A percentile compares a stretch with the other conserved stretches of the same genome.
Conservation (phyloP, 2,888 invertebrate species). For the Cephus pulcher region DNA sequence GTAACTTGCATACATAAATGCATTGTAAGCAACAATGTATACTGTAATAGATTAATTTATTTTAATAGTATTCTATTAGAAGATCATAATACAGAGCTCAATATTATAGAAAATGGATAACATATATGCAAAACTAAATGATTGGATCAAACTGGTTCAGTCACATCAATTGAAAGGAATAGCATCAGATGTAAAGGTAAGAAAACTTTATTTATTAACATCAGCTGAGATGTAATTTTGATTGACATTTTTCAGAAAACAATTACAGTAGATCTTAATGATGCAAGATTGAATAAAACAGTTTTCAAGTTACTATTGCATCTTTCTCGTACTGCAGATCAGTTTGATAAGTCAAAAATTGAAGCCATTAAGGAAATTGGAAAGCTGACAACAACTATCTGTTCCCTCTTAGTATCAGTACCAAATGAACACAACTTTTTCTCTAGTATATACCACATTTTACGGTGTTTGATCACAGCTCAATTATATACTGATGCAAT, state of each 20-base stretch:
- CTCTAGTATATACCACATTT: slow-evolving; percentile 50
- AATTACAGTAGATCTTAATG: background rate
- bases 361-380: slow-evolving; percentile 36
- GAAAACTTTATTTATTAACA: background rate
- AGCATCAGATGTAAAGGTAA: slow-evolving; percentile 31
- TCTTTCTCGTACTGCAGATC: slow-evolving; percentile 43
- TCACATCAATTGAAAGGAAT: slow-evolving; percentile 24
- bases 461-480: slow-evolving; percentile 41
- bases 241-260: slow-evolving; percentile 34
- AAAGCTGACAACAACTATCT: slow-evolving; percentile 36
- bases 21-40: too few species aligned
- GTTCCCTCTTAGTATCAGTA: slow-evolving; percentile 34
- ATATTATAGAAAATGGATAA: slow-evolving; percentile 9
- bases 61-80: background rate
- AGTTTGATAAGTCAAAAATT: slow-evolving; percentile 31
- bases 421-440: slow-evolving; percentile 43
- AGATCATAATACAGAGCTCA: background rate
- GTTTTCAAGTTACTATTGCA: slow-evolving; percentile 46
- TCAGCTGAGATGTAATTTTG: background rate
- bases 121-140: slow-evolving; percentile 23
- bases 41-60: background rate
- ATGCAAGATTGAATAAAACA: slow-evolving; percentile 28
- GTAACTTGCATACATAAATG: too few species aligned
- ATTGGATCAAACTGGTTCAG: slow-evolving; percentile 35
- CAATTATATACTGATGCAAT: slow-evolving; percentile 43